Evolutionary conservation across 2,113 vertebrate species (phyloP), one percentile per base, ranked within the genome.

Genomic region (Vanacampus margaritifer): DNA sequence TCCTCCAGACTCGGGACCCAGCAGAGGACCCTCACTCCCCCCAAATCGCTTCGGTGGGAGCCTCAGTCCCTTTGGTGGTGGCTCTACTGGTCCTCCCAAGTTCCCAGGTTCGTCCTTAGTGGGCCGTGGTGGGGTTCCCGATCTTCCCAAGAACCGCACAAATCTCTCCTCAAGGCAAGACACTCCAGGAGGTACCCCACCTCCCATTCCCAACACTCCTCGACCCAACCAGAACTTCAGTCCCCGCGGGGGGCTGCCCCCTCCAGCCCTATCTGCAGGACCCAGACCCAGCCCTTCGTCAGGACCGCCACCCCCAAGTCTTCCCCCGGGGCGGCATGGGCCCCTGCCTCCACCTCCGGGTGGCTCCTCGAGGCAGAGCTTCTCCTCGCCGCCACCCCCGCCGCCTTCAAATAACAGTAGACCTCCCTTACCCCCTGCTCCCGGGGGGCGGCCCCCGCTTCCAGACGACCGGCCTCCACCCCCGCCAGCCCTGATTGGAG

Each of bases 161-260:
- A 90, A 76, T 36, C 86, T 91, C 19, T 81, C 91, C 1, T 82
- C 91, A 1, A 93, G 91, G 73, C 90, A 91, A 2, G 96, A 96
- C 28, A 86, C 76, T 59, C 70, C 85, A 0, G 88, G 82, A 41
- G 84, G 83, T 0, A 88, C 88, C 0, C 92, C 70, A 80, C 95
- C 95, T 3, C 94, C 95, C 0, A 87, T 96, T 6, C 95, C 95
- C 45, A 98, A 82, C 67, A 94, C 94, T 0, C 95, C 95, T 0
- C 88, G 95, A 13, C 95, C 95, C 9, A 23, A 75, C 39, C 88
- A 89, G 26, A 85, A 86, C 54, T 81, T 69, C 64, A 81, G 82
- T 43, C 73, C 81, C 36, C 92, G 94, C 37, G 90, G 81, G 43
- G 90, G 92, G 6, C 93, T 88, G 2, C 84, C 86, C 1, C 87